A percentile compares a stretch with the other conserved stretches of the same genome.
phyloP scores from a whole-genome alignment of 2,888 invertebrate species.

The Agonum fuliginosum region DNA sequence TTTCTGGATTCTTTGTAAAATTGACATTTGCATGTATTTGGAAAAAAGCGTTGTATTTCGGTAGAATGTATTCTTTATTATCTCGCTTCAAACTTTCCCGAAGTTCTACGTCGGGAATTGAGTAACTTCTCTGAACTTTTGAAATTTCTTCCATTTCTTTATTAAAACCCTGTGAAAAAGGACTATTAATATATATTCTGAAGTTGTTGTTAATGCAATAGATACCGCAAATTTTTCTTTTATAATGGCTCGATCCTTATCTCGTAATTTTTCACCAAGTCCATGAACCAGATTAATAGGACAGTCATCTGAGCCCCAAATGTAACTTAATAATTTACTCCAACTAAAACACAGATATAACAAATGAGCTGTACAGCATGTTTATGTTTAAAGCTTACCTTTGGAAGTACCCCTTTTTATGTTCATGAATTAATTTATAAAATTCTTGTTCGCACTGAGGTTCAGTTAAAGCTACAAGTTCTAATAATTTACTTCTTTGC shows the following conservation, averaged over 20 bases:
- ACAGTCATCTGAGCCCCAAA: slow-evolving; percentile 82
- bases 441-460: slow-evolving; percentile 91
- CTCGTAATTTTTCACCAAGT: slow-evolving; percentile 81
- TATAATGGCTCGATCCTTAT: slow-evolving; percentile 88
- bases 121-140: slow-evolving; percentile 90
- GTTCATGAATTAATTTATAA: slow-evolving; percentile 88
- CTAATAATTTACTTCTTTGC: slow-evolving; percentile 88
- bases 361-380: no score
- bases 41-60: slow-evolving; percentile 88
- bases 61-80: slow-evolving; percentile 91
- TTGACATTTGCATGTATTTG: slow-evolving; percentile 83
- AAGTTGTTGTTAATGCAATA: neutral
- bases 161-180: slow-evolving; percentile 86
- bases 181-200: neutral
- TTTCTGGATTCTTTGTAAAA: slow-evolving; percentile 95
- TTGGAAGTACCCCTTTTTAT: slow-evolving; percentile 84
- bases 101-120: slow-evolving; percentile 94
- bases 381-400: slow-evolving; percentile 72
- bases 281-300: slow-evolving; percentile 74
- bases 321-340: slow-evolving; percentile 86
- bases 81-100: slow-evolving; percentile 91
- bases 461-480: slow-evolving; percentile 87
- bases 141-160: slow-evolving; percentile 95
- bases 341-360: slow-evolving; percentile 83
- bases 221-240: slow-evolving; percentile 93